Conservation (phyloP, 2,888 invertebrate species). For the Argyra leucocephala region DNA sequence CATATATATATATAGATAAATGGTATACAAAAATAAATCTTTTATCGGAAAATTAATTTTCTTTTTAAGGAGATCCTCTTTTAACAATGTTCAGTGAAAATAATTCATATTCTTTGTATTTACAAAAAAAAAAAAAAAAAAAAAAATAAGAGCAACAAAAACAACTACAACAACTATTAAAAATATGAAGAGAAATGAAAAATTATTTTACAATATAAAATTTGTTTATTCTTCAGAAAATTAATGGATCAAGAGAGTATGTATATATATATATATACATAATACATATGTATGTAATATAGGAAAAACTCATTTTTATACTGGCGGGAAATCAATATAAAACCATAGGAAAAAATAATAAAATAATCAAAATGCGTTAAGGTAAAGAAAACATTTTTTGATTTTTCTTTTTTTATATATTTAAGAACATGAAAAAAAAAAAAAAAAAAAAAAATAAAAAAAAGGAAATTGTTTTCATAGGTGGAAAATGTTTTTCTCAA, state of each 20-base stretch:
- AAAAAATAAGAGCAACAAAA: no score
- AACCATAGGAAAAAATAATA: neutral
- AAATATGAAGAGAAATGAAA: no score
- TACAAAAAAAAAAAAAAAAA: no score
- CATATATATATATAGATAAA: neutral
- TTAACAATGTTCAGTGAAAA: neutral
- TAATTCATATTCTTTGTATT: neutral
- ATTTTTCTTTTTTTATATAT: neutral
- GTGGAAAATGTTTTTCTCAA: constrained; percentile 5
- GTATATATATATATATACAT: no score
- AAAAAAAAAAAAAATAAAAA: neutral
- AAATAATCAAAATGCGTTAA: neutral
- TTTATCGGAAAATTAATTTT: neutral
- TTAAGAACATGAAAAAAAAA: neutral
- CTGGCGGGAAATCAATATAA: neutral
- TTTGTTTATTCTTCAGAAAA: neutral
- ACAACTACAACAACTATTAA: no score
- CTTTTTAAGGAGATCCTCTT: constrained; percentile 1
- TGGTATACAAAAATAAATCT: neutral
- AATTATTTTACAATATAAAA: neutral
- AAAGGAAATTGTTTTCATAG: constrained; percentile 6
- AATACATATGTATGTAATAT: no score
- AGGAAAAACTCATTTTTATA: neutral
- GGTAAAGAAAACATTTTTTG: neutral
- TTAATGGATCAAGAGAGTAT: neutral